phyloP scores from a whole-genome alignment of 1,140 invertebrate species.

The Bacillus rossius region DNA sequence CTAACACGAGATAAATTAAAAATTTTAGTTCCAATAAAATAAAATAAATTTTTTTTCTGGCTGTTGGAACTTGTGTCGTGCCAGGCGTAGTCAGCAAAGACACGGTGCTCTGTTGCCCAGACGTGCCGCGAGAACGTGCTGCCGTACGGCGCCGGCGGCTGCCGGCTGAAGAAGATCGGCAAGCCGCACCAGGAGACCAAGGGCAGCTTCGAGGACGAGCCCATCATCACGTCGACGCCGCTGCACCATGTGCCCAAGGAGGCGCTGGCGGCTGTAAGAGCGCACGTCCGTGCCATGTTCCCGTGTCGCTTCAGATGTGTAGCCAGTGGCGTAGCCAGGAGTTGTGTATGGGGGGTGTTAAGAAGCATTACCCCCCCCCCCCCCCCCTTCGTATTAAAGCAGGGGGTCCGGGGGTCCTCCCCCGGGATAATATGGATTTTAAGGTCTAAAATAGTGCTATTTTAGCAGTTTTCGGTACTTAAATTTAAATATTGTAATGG shows the following conservation, averaged over 20 bases:
- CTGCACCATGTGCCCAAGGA: slow-evolving; percentile 30
- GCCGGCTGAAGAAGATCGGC: slow-evolving; percentile 42
- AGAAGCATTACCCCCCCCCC: no score
- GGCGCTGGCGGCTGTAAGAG: slow-evolving; percentile 7
- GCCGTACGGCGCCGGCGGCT: slow-evolving; percentile 40
- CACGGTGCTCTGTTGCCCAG: slow-evolving; percentile 25
- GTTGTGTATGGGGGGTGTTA: no score
- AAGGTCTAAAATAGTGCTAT: no score
- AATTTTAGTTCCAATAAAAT: no score
- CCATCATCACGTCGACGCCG: slow-evolving; percentile 44
- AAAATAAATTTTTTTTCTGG: not conserved
- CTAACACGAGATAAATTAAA: no score
- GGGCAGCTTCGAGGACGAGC: slow-evolving; percentile 11
- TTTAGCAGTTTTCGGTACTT: no score
- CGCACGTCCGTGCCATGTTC: not conserved
- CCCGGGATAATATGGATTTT: no score
- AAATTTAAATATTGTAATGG: no score
- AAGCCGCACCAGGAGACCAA: slow-evolving; percentile 25
- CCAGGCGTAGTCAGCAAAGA: slow-evolving; percentile 9
- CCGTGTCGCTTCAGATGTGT: not conserved
- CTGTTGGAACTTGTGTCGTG: not conserved
- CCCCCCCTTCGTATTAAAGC: no score
- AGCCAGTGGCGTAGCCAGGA: no score
- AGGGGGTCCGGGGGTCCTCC: no score
- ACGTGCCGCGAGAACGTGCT: slow-evolving; percentile 46